Evolutionary conservation across 2,888 invertebrate genomes (phyloP), one percentile per base, ranked within the genome.

Genomic region (Neocrepidodera transversa): DNA sequence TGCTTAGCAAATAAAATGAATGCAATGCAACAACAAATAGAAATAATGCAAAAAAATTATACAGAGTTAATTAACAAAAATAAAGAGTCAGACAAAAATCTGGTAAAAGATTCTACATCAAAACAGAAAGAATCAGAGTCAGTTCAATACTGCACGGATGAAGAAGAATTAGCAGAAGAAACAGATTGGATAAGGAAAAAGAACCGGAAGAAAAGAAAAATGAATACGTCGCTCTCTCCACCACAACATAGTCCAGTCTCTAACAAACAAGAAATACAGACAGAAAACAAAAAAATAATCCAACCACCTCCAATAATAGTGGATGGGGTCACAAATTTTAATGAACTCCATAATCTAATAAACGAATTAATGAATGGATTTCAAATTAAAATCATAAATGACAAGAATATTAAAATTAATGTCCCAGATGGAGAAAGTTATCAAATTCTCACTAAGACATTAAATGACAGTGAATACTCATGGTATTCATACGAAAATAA

Each of bases 401-500:
- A 30, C 7, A 30, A 7, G 2, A 30, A n/a, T 10, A n/a, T n/a
- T 2, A 30, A 30, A 30, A 30, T 30, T n/a, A 30, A 30, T n/a
- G 30, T 30, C 5, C 10, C 3, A n/a, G 10, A 30, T 18, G 20
- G 26, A 13, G 13, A 36, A 36, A 23, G 6, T 23, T 23, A n/a
- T 28, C n/a, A 26, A 42, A 17, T 16, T 3, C 26, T 40, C n/a
- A 17, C 47, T 2, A 32, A 8, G 1, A 47, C 11, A 14, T 28
- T 52, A 42, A 38, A 52, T 20, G 7, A 13, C 2, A 7, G 6
- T 6, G 35, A 40, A n/a, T 38, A 23, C 11, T 14, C 13, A 13
- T 51, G 51, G 51, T 11, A 38, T 20, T 38, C 51, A 38, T 51
- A 51, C 14, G 40, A 51, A 13, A 51, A 36, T 14, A 36, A 36